These are phyloP conservation scores for Xiphias gladius DNA, from an alignment of 2,113 vertebrate species.

Conservation along the genomic window DNA sequence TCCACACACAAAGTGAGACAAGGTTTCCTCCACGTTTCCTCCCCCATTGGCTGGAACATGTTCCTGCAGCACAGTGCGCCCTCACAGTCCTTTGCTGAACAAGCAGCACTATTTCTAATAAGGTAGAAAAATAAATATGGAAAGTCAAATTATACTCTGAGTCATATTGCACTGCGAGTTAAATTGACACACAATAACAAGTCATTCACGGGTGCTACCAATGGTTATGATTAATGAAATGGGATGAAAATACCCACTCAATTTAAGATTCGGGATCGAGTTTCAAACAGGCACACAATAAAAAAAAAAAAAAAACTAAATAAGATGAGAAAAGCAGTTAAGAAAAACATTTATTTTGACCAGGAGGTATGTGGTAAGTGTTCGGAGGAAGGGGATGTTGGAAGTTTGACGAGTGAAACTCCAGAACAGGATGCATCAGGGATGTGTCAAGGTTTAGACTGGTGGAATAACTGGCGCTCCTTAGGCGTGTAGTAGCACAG, in stretches of 20 bases:
- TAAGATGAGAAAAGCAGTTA: slow-evolving; percentile 32
- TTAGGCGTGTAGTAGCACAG: slow-evolving; percentile 47
- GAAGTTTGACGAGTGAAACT: slow-evolving; percentile 63
- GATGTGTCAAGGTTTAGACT: slow-evolving; percentile 64
- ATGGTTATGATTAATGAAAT: slow-evolving; percentile 42
- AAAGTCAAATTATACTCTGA: slow-evolving; percentile 70
- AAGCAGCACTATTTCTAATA: slow-evolving; percentile 70
- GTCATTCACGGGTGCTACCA: slow-evolving; percentile 36
- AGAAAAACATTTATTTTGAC: slow-evolving; percentile 40
- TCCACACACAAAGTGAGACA: slow-evolving; percentile 38
- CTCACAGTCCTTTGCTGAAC: slow-evolving; percentile 65
- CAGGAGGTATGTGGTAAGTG: slow-evolving; percentile 33
- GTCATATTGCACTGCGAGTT: slow-evolving; percentile 60
- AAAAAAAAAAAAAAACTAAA: neutral
- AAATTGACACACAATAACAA: slow-evolving; percentile 62
- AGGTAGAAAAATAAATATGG: slow-evolving; percentile 77
- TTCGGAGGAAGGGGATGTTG: slow-evolving; percentile 62
- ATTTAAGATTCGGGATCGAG: slow-evolving; percentile 9
- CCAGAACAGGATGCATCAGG: slow-evolving; percentile 71
- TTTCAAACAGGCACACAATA: slow-evolving; percentile 42
- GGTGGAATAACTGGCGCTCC: slow-evolving; percentile 68
- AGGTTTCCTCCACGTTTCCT: slow-evolving; percentile 48
- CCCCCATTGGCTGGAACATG: slow-evolving; percentile 53
- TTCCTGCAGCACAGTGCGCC: slow-evolving; percentile 65
- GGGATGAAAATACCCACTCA: slow-evolving; percentile 34